phyloP scores from a whole-genome alignment of 2,797 vertebrate species.

The Clarias fuscus region DNA sequence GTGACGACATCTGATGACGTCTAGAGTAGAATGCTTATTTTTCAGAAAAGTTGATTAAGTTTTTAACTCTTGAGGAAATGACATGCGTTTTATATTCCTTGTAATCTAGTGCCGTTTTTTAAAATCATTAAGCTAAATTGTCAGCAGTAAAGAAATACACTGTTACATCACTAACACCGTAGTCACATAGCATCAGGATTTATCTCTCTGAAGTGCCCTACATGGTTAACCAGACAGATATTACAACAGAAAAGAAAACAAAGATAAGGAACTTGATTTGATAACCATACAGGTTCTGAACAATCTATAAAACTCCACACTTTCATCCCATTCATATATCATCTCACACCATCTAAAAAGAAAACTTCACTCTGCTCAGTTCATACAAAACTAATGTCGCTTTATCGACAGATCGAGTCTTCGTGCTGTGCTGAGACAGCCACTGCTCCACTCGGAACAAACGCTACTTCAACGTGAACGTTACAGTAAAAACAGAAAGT shows the following conservation, averaged over 20 bases:
- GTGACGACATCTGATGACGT: background rate
- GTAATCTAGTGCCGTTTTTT: background rate
- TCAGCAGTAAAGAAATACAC: background rate
- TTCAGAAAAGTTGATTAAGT: background rate
- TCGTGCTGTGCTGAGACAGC: background rate
- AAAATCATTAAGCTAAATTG: background rate
- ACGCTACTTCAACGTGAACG: background rate
- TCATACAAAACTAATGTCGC: background rate
- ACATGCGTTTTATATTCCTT: background rate
- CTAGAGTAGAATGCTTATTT: too few species aligned
- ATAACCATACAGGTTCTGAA: background rate
- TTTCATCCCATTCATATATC: background rate
- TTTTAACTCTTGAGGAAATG: background rate
- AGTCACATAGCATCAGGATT: background rate
- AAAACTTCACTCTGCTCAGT: background rate
- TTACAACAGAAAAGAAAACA: background rate
- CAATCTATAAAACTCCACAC: background rate
- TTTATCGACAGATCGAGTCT: background rate
- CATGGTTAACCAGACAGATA: background rate
- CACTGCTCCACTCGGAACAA: background rate
- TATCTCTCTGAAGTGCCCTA: background rate
- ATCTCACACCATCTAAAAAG: background rate
- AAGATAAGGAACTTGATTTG: background rate
- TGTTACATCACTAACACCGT: background rate
- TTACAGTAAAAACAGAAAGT: background rate